phyloP scores from a whole-genome alignment of 1,140 invertebrate species.

The Lethrus apterus region DNA sequence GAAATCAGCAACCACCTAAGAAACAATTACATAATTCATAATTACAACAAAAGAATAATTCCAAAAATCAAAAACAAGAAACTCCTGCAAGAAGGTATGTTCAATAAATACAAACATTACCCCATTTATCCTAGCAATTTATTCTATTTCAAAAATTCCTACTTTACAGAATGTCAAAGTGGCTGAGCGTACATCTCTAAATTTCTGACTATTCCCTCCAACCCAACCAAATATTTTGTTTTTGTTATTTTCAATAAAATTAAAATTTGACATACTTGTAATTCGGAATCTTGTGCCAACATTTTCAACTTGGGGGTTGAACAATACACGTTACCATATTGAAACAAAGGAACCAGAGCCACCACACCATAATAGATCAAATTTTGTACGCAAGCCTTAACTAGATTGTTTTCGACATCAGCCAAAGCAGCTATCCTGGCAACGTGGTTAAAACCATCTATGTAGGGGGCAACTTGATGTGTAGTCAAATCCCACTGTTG shows the following conservation, averaged over 20 bases:
- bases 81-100: too few species aligned
- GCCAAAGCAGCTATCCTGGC: slow-evolving; percentile 72
- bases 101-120: too few species aligned
- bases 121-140: too few species aligned
- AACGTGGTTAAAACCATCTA: slow-evolving; percentile 89
- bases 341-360: slow-evolving; percentile 81
- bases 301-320: slow-evolving; percentile 74
- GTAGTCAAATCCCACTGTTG: slow-evolving; percentile 87
- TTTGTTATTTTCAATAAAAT: slow-evolving; percentile 1
- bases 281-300: slow-evolving; percentile 56
- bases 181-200: too few species aligned
- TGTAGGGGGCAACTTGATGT: slow-evolving; percentile 77
- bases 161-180: too few species aligned
- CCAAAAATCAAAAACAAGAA: too few species aligned
- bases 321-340: slow-evolving; percentile 90
- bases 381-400: slow-evolving; percentile 92
- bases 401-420: slow-evolving; percentile 87
- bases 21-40: too few species aligned
- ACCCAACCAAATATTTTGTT: too few species aligned
- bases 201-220: too few species aligned
- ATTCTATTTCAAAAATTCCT: too few species aligned
- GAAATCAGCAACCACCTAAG: too few species aligned
- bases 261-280: slow-evolving; percentile 39
- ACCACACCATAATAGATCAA: slow-evolving; percentile 71
- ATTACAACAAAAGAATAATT: too few species aligned